phyloP scores from a whole-genome alignment of 1,140 invertebrate species.

The Ctenoplectra terminalis region DNA sequence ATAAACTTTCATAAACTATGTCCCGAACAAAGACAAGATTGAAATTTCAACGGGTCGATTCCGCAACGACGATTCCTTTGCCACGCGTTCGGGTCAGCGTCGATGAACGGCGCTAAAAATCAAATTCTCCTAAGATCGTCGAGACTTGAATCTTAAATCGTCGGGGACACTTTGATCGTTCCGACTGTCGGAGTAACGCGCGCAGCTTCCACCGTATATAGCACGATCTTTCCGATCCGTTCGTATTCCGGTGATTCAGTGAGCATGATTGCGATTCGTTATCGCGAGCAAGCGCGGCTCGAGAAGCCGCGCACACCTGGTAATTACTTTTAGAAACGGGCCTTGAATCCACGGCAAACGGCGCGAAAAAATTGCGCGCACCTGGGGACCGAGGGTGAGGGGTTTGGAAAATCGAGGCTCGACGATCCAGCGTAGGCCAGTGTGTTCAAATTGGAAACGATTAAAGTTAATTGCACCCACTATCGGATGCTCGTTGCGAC shows the following conservation, averaged over 20 bases:
- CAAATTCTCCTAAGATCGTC: constrained; percentile 49
- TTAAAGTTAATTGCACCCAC: constrained; percentile 67
- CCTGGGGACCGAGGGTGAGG: neutral
- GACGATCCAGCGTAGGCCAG: neutral
- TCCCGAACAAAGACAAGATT: neutral
- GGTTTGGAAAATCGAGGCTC: constrained; percentile 29
- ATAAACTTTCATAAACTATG: constrained; percentile 59
- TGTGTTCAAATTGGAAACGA: constrained; percentile 61
- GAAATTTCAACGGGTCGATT: constrained; percentile 16
- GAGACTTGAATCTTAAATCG: constrained; percentile 17
- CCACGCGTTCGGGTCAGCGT: neutral
- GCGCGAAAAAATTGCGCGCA: constrained; percentile 45
- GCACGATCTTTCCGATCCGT: constrained; percentile 1
- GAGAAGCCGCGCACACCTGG: constrained; percentile 9
- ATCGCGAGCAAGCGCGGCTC: constrained; percentile 20
- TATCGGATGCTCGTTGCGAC: constrained; percentile 62
- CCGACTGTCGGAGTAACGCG: constrained; percentile 23
- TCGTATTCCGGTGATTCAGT: constrained; percentile 42
- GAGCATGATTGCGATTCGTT: constrained; percentile 30
- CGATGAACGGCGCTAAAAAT: too few relatives aligned
- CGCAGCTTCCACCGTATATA: constrained; percentile 35
- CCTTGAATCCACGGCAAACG: constrained; percentile 54
- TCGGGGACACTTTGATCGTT: constrained; percentile 47
- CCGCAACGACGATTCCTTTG: neutral
- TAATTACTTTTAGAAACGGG: constrained; percentile 63